Base-by-base conservation (phyloP, 2,888 invertebrate genomes). In the Drosophila conformis region DNA sequence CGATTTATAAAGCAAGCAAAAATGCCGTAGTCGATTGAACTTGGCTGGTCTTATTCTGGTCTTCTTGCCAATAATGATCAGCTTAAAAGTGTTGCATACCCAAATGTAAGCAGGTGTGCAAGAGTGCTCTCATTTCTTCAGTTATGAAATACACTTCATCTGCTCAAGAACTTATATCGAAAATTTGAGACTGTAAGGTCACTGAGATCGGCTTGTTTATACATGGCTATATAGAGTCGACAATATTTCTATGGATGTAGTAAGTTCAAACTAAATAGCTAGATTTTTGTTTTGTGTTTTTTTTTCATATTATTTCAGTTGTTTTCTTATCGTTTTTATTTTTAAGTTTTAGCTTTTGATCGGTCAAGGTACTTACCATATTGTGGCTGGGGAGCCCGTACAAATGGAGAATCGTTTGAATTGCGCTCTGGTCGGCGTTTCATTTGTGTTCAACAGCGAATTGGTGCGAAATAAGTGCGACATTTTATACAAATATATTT, bases 401-500 rank as follows among this genome's bases (percentile, higher is more conserved):
- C 67, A 91, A 73, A 53, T 35, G 15, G 93, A 91, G 68, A 83
- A 88, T 4, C 93, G 89, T 82, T 92, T 92, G 57, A 87, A 82
- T 31, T 91, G 91, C 63, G 92, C 88, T 78, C 81, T 86, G 77
- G 72, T 80, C 67, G 73, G 82, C 66, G 79, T 74, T 51, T 85
- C 72, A 58, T 73, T 81, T 61, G 90, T 80, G 73, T 79, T 83
- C 59, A 82, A 82, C 42, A 87, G 42, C 62, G 90, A 87, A 72
- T 89, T 86, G 63, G 85, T 90, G 72, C 93, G 92, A 90, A 91
- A 93, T 78, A 93, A 87, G 76, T 92, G 92, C 78, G 93, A 87
- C 93, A 93, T 93, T 76, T 15, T 65, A 11, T 31, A 48, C 18
- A 36, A 11, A 11, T 40, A 42, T 13, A 27, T 13, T 4, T 35